Conservation (phyloP, 2,113 vertebrate genomes). For the Chinchilla lanigera region DNA sequence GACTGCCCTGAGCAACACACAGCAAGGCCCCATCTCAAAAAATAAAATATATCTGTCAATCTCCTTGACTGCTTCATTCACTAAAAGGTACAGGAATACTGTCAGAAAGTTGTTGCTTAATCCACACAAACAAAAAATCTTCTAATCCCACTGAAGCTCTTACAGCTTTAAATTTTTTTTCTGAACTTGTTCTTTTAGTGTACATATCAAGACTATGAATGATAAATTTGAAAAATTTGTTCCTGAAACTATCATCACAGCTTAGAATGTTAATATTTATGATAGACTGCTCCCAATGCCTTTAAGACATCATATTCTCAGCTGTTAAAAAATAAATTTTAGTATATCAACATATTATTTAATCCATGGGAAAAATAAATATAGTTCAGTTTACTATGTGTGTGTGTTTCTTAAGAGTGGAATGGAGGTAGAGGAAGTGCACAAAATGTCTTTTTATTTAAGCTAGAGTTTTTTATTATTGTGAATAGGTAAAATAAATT, state of each 20-base stretch:
- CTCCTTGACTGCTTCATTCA: not conserved
- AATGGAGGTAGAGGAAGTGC: not conserved
- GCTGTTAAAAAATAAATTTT: not conserved
- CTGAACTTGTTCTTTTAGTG: not conserved
- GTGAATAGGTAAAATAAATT: not conserved
- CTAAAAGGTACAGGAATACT: not conserved
- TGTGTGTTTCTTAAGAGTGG: not conserved
- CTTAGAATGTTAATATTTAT: not conserved
- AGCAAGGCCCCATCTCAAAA: not conserved
- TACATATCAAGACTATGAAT: not conserved
- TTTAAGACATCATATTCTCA: not conserved
- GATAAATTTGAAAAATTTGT: slow-evolving; percentile 5
- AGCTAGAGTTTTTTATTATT: not conserved
- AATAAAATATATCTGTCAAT: not conserved
- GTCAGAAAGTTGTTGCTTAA: not conserved
- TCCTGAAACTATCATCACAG: not conserved
- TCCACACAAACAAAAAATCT: not conserved
- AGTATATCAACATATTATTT: not conserved
- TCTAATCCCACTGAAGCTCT: not conserved
- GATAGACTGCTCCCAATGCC: not conserved
- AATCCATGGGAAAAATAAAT: not conserved
- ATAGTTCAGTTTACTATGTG: not conserved
- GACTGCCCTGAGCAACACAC: not conserved
- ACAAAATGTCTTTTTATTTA: not conserved
- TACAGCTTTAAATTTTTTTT: not conserved